Conservation (phyloP, 2,797 vertebrate species). For the Aldrovandia affinis region DNA sequence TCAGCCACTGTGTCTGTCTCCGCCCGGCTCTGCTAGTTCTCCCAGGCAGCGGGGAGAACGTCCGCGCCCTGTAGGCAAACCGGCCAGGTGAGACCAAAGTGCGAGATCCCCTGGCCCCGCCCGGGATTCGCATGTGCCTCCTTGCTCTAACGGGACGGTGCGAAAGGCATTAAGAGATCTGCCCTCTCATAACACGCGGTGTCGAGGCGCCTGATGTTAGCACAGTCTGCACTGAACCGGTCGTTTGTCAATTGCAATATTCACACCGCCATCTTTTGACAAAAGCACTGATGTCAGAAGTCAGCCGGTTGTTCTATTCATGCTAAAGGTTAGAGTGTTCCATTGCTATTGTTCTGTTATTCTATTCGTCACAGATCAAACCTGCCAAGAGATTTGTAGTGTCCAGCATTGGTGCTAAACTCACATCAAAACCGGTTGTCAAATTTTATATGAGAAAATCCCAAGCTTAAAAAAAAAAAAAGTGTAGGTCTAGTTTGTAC, state of each 20-base stretch:
- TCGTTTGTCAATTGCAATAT: neutral
- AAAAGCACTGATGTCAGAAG: neutral
- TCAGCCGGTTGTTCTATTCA: neutral
- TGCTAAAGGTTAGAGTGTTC: neutral
- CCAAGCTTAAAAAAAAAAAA: too few species aligned
- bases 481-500: neutral
- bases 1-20: neutral
- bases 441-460: neutral
- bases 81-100: neutral
- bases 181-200: neutral
- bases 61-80: neutral
- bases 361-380: neutral
- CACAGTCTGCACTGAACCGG: neutral
- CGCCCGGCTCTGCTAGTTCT: neutral
- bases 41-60: neutral
- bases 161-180: neutral
- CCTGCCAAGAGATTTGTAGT: neutral
- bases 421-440: neutral
- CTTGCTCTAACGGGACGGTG: neutral
- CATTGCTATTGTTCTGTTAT: neutral
- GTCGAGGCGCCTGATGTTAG: neutral
- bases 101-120: neutral
- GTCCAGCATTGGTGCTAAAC: neutral
- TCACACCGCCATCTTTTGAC: neutral
- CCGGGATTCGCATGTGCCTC: neutral